Conservation (phyloP, 2,113 vertebrate genomes). For the Drymodes brunneopygia region DNA sequence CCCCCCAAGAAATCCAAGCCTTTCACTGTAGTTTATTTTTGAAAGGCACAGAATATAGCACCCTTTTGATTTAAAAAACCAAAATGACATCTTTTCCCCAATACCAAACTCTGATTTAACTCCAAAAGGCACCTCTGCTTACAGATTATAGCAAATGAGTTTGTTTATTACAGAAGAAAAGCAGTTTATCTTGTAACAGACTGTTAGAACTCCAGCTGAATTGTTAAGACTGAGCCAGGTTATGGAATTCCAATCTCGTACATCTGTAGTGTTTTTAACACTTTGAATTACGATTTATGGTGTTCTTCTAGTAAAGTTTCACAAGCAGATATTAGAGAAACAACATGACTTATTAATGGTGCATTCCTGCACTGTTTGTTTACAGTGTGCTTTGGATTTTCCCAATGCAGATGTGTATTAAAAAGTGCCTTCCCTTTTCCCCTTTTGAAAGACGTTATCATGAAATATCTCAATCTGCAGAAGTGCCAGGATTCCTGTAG, state of each 20-base stretch:
- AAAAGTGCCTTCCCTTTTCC: not conserved
- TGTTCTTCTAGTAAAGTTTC: not conserved
- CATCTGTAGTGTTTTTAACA: not conserved
- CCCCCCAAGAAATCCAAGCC: not conserved
- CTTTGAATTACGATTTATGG: not conserved
- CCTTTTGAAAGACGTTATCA: not conserved
- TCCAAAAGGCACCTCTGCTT: not conserved
- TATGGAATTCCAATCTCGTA: not conserved
- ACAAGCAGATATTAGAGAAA: not conserved
- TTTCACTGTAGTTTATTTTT: not conserved
- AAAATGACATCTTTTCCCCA: not conserved
- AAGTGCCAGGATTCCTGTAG: conserved; percentile 51
- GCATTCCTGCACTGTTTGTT: not conserved
- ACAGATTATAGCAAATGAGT: not conserved
- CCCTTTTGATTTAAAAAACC: not conserved
- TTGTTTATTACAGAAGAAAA: not conserved
- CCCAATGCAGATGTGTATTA: not conserved
- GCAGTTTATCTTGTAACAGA: not conserved
- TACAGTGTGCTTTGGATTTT: not conserved
- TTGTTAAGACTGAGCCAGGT: not conserved
- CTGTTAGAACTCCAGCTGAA: not conserved
- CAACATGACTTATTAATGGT: not conserved
- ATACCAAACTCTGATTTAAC: not conserved
- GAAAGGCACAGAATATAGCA: not conserved
- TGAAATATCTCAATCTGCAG: not conserved